Percentiles rank a stretch among this genome's conserved stretches.
Conservation (phyloP, 1,140 invertebrate species). For the Mycetomoellerius zeteki region DNA sequence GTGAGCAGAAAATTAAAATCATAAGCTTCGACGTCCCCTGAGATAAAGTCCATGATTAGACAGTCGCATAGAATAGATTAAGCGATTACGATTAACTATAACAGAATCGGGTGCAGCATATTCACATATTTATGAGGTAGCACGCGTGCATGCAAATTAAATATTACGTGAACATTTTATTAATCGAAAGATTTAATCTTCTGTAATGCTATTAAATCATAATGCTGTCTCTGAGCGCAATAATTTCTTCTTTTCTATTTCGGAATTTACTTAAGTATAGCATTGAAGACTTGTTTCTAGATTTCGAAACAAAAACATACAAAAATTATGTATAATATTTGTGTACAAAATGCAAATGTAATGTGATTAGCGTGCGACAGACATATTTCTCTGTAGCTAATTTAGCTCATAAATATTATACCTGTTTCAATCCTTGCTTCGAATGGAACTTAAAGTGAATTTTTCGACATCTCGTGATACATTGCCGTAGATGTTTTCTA, state of each 20-base stretch:
- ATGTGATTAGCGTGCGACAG: not conserved
- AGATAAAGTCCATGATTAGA: constrained; percentile 41
- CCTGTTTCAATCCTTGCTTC: not conserved
- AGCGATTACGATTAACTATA: constrained; percentile 36
- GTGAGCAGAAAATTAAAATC: constrained; percentile 32
- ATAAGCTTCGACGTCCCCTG: not conserved
- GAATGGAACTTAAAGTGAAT: not conserved
- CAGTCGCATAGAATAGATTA: not conserved
- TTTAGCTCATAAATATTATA: not conserved
- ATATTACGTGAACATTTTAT: constrained; percentile 33
- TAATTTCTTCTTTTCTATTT: not conserved
- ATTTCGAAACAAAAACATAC: not conserved
- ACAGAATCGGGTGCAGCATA: constrained; percentile 16
- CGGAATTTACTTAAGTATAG: not conserved
- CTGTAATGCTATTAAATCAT: not conserved
- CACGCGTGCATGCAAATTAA: constrained; percentile 38
- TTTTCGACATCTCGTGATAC: not conserved
- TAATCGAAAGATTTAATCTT: constrained; percentile 26
- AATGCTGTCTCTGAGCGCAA: not conserved
- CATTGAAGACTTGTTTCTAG: not conserved
- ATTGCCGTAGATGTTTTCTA: not conserved
- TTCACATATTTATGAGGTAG: constrained; percentile 39
- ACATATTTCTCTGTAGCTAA: not conserved
- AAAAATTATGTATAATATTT: not conserved
- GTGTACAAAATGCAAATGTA: constrained; percentile 1